These are phyloP conservation scores for Drymonia ruficornis DNA, from an alignment of 2,888 invertebrate genomes.

Conservation along the genomic window DNA sequence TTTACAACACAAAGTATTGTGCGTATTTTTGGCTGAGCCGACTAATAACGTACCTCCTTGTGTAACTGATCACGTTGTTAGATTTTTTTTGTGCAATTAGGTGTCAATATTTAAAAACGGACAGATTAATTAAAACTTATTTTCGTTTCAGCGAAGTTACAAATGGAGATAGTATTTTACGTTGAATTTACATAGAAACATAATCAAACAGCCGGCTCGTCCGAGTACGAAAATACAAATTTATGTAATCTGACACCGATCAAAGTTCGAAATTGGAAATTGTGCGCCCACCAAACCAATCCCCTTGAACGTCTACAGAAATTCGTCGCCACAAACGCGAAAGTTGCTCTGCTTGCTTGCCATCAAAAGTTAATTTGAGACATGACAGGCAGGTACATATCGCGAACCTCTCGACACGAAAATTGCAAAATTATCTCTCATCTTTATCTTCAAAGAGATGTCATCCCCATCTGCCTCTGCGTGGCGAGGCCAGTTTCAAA, in stretches of 20 bases:
- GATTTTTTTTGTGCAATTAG: too few species aligned
- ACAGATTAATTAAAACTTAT: not conserved
- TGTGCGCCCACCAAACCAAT: conserved; percentile 42
- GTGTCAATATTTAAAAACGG: too few species aligned
- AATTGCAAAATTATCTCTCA: conserved; percentile 82
- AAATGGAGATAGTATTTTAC: conserved; percentile 3
- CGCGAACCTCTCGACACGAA: conserved; percentile 71
- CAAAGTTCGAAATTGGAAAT: conserved; percentile 60
- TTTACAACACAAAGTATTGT: too few species aligned
- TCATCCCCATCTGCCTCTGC: conserved; percentile 79
- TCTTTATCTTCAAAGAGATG: conserved; percentile 84
- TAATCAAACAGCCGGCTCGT: conserved; percentile 40
- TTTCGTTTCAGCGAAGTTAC: not conserved
- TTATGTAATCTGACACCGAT: conserved; percentile 51
- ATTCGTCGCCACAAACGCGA: conserved; percentile 55
- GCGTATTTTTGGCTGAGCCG: too few species aligned
- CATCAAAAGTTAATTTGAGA: conserved; percentile 77
- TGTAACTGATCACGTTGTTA: too few species aligned
- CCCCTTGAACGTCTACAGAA: conserved; percentile 42
- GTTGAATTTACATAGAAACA: conserved; percentile 28
- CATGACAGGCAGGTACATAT: conserved; percentile 73
- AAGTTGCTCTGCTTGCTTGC: conserved; percentile 56
- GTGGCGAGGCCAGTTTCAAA: conserved; percentile 74
- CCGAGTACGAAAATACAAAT: conserved; percentile 40
- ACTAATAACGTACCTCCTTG: too few species aligned